Percentiles rank a stretch among this genome's conserved stretches.
phyloP scores from a whole-genome alignment of 2,113 vertebrate genomes.

The Ptilonorhynchus violaceus region DNA sequence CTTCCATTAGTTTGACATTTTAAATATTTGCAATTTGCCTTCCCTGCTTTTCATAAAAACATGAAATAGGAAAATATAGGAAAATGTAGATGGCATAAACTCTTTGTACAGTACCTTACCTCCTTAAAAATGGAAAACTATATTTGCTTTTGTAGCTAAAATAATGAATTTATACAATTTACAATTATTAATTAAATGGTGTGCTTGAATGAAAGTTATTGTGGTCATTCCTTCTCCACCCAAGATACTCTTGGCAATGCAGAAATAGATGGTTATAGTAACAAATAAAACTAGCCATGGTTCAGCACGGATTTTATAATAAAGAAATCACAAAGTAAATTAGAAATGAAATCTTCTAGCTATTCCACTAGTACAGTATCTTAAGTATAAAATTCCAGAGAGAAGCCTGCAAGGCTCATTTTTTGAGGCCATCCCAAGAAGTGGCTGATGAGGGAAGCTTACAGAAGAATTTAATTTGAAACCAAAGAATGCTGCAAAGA shows the following conservation, averaged over 20 bases:
- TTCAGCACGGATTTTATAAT: background rate
- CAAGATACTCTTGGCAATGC: background rate
- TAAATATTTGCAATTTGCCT: slow-evolving; percentile 45
- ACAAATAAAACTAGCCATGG: background rate
- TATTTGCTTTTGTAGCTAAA: background rate
- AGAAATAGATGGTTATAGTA: background rate
- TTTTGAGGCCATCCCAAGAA: background rate
- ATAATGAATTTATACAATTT: background rate
- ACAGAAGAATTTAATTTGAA: background rate
- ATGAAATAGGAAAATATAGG: background rate
- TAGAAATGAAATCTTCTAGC: background rate
- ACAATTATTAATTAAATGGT: background rate
- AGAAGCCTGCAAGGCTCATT: background rate
- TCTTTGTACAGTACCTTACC: background rate
- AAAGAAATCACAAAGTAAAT: background rate
- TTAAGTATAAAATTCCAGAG: background rate
- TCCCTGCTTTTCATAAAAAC: background rate
- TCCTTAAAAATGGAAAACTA: background rate
- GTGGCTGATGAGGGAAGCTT: background rate
- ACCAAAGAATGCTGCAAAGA: background rate
- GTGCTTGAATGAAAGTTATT: background rate
- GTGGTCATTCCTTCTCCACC: background rate
- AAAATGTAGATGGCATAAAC: background rate
- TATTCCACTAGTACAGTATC: background rate
- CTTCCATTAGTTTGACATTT: slow-evolving; percentile 35